Conservation (phyloP, 2,113 vertebrate species). For the Amblyornis subalaris region DNA sequence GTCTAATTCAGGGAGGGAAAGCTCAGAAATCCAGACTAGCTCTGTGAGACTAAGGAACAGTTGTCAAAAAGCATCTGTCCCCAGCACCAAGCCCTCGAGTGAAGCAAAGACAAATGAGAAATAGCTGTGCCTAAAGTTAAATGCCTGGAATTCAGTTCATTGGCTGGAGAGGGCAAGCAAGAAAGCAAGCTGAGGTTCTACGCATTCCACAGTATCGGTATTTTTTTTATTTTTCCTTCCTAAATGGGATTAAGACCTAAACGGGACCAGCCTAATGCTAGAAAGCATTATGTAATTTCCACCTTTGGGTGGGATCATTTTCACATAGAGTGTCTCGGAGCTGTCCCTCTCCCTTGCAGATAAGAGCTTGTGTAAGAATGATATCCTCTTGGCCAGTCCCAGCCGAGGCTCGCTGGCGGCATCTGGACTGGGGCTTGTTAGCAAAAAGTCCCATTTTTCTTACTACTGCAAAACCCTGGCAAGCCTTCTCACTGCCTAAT, state of each 20-base stretch:
- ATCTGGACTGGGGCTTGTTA: neutral
- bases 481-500: neutral
- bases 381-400: neutral
- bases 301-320: constrained; percentile 25
- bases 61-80: neutral
- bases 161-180: neutral
- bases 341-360: neutral
- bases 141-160: neutral
- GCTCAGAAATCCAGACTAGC: neutral
- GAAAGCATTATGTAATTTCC: constrained; percentile 7
- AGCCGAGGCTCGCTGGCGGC: neutral
- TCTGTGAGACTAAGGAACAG: neutral
- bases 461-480: neutral
- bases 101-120: neutral
- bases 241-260: neutral
- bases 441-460: neutral
- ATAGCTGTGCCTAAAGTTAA: neutral
- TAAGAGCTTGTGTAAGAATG: neutral
- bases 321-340: neutral
- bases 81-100: neutral
- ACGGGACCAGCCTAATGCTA: neutral
- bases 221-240: neutral
- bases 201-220: neutral
- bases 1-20: neutral
- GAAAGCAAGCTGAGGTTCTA: neutral